Conservation (phyloP, 2,797 vertebrate species). For the Tokudaia tokunoshimensis region DNA sequence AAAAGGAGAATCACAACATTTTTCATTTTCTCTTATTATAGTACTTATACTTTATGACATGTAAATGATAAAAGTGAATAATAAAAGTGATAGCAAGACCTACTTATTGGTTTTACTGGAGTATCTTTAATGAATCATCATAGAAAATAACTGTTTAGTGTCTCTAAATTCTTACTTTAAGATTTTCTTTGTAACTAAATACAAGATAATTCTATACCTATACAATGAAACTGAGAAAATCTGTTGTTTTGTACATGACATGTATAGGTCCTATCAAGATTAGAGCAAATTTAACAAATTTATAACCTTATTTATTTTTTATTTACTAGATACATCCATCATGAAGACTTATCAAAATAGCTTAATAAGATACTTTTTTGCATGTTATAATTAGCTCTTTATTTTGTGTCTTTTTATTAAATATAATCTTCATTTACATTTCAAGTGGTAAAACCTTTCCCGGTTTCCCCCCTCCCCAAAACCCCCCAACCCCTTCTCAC, state of each 20-base stretch:
- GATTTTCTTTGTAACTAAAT: neutral
- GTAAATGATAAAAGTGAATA: neutral
- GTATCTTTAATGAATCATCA: neutral
- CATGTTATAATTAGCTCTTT: too few species aligned
- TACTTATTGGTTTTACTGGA: neutral
- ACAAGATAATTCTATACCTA: neutral
- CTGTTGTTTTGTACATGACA: neutral
- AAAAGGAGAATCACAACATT: neutral
- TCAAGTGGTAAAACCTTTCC: too few species aligned
- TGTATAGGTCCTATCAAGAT: neutral
- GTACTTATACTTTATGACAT: neutral
- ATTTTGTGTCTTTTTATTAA: too few species aligned
- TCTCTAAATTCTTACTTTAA: slow-evolving; percentile 19
- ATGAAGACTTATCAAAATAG: neutral
- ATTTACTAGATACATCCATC: neutral
- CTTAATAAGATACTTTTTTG: neutral
- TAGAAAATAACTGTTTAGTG: neutral
- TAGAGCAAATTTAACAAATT: neutral
- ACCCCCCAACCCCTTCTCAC: too few species aligned
- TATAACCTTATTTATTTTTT: neutral
- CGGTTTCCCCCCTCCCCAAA: too few species aligned
- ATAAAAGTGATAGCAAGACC: neutral
- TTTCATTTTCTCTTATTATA: neutral
- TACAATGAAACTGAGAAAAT: neutral
- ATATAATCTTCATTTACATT: too few species aligned